These are phyloP conservation scores for Tyria jacobaeae DNA, from an alignment of 2,888 invertebrate species.

Conservation along the genomic window DNA sequence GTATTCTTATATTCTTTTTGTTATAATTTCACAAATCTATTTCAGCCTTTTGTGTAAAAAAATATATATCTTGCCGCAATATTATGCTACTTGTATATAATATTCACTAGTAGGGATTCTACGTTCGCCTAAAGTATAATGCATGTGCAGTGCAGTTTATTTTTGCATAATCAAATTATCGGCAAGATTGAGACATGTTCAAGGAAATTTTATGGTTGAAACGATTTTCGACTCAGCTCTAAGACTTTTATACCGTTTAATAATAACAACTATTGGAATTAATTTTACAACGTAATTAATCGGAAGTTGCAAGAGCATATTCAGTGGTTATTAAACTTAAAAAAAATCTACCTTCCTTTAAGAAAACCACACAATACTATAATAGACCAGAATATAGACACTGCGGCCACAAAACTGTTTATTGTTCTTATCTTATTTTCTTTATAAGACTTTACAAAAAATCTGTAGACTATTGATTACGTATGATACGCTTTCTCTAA, in stretches of 20 bases:
- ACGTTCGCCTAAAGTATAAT: neutral
- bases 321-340: too few relatives aligned
- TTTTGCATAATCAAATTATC: too few relatives aligned
- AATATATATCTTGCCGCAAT: neutral
- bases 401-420: neutral
- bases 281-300: too few relatives aligned
- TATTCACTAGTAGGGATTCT: neutral
- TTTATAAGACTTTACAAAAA: slow-evolving; percentile 13
- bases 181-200: neutral
- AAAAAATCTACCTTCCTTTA: too few relatives aligned
- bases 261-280: too few relatives aligned
- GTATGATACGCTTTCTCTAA: slow-evolving; percentile 44
- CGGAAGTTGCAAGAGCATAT: too few relatives aligned
- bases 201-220: neutral
- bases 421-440: neutral
- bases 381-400: neutral
- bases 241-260: neutral
- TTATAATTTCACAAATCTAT: neutral
- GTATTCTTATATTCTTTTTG: neutral
- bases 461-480: slow-evolving; percentile 22
- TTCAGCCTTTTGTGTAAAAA: neutral
- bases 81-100: neutral
- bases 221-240: neutral
- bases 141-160: neutral
- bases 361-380: neutral